Percentiles rank a stretch among this genome's conserved stretches.
These are phyloP conservation scores for Trichopria drosophilae DNA, from an alignment of 2,888 invertebrate species.

Conservation along the genomic window DNA sequence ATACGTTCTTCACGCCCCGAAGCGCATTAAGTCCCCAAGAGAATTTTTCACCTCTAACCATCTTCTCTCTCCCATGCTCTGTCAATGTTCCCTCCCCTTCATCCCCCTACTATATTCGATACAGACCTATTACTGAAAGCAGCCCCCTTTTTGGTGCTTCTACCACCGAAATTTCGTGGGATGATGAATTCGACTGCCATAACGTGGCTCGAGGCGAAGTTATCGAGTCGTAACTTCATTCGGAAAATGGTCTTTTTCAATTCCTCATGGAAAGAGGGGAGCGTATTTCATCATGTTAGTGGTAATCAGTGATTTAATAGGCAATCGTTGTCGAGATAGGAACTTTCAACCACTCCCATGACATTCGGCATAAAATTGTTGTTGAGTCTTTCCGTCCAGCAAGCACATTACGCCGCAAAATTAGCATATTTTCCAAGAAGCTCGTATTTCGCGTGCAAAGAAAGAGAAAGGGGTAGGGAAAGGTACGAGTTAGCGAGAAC, in stretches of 20 bases:
- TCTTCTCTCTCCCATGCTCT: constrained; percentile 18
- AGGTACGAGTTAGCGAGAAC: too few species aligned
- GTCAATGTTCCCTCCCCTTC: constrained; percentile 10
- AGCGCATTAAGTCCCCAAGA: constrained; percentile 43
- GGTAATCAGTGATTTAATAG: background rate
- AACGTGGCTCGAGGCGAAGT: constrained; percentile 3
- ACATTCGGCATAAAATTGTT: too few species aligned
- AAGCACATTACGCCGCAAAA: too few species aligned
- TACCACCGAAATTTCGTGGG: constrained; percentile 14
- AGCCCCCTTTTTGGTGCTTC: too few species aligned
- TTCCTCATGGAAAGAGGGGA: constrained; percentile 6
- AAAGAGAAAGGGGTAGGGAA: too few species aligned
- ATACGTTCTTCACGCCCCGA: constrained; percentile 37
- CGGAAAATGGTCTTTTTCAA: constrained; percentile 21
- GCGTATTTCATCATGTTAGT: background rate
- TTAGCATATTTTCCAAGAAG: too few species aligned
- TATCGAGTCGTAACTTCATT: constrained; percentile 8
- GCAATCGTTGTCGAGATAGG: too few species aligned
- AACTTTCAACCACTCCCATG: too few species aligned
- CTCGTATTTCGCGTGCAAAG: too few species aligned
- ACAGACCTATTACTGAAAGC: too few species aligned
- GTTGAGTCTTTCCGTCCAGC: too few species aligned
- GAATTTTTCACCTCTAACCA: constrained; percentile 36
- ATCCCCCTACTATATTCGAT: too few species aligned
- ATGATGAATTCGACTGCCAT: constrained; percentile 18